Conservation (phyloP, 2,888 invertebrate genomes). For the Hyles lineata region DNA sequence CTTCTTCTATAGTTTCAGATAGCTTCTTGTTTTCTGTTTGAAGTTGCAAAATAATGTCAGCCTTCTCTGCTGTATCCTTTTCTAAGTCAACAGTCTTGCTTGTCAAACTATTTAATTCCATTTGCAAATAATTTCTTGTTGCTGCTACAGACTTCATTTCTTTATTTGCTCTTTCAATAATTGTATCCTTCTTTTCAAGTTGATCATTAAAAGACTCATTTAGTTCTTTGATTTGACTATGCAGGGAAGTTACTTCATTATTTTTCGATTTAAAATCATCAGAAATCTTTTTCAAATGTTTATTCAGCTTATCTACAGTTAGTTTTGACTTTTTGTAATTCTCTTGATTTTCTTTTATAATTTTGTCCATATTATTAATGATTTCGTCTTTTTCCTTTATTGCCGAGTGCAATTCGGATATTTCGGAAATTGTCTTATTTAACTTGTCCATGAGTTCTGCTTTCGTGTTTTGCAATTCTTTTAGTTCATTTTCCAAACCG, state of each 20-base stretch:
- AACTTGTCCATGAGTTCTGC: constrained; percentile 45
- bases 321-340: constrained; percentile 41
- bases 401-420: constrained; percentile 43
- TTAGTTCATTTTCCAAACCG: constrained; percentile 55
- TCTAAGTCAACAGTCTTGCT: constrained; percentile 49
- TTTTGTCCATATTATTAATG: constrained; percentile 50
- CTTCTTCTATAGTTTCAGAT: constrained; percentile 44
- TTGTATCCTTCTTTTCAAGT: constrained; percentile 42
- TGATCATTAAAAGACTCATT: constrained; percentile 46
- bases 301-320: constrained; percentile 45
- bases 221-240: constrained; percentile 42
- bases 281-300: constrained; percentile 42
- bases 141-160: constrained; percentile 42
- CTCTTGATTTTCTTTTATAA: constrained; percentile 50
- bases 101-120: constrained; percentile 42
- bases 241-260: constrained; percentile 42
- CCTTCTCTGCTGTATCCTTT: constrained; percentile 45
- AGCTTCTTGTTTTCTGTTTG: constrained; percentile 45
- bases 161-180: constrained; percentile 40
- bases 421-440: constrained; percentile 44
- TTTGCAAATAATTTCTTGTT: constrained; percentile 45
- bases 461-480: constrained; percentile 48
- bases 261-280: constrained; percentile 47
- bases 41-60: constrained; percentile 45
- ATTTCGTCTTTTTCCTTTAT: constrained; percentile 52